phyloP scores from a whole-genome alignment of 1,140 invertebrate species.

The Choristoneura fumiferana region DNA sequence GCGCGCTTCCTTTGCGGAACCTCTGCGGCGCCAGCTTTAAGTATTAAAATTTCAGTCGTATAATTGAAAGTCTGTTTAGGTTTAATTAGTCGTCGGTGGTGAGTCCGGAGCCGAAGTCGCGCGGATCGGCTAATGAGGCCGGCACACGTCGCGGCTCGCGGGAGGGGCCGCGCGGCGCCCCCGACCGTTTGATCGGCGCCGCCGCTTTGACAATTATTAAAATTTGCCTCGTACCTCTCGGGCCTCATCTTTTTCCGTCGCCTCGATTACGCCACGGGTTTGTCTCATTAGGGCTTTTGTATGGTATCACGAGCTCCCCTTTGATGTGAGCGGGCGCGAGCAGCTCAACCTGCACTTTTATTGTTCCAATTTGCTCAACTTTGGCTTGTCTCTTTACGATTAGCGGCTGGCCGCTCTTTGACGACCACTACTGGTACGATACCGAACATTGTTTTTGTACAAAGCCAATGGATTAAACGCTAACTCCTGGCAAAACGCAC shows the following conservation, averaged over 20 bases:
- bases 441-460: slow-evolving; percentile 19
- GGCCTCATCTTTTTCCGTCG: slow-evolving; percentile 77
- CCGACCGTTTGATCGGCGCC: slow-evolving; percentile 72
- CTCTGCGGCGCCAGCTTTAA: slow-evolving; percentile 61
- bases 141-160: slow-evolving; percentile 54
- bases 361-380: slow-evolving; percentile 75
- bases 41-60: slow-evolving; percentile 73
- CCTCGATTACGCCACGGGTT: slow-evolving; percentile 77
- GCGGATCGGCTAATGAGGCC: slow-evolving; percentile 71
- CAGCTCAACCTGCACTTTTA: slow-evolving; percentile 73
- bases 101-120: slow-evolving; percentile 71
- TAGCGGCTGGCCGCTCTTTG: slow-evolving; percentile 47
- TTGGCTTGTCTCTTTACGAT: slow-evolving; percentile 68
- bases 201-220: slow-evolving; percentile 78
- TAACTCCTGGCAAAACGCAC: no score
- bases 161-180: slow-evolving; percentile 27
- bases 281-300: slow-evolving; percentile 78
- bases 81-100: slow-evolving; percentile 70
- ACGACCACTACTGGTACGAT: slow-evolving; percentile 51
- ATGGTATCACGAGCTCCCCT: slow-evolving; percentile 68
- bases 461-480: no score
- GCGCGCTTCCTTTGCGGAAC: slow-evolving; percentile 61
- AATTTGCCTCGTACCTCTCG: slow-evolving; percentile 76
- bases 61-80: slow-evolving; percentile 74
- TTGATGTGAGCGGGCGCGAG: slow-evolving; percentile 59